phyloP scores from a whole-genome alignment of 2,113 vertebrate species.

The cattle (Bos taurus) region DNA sequence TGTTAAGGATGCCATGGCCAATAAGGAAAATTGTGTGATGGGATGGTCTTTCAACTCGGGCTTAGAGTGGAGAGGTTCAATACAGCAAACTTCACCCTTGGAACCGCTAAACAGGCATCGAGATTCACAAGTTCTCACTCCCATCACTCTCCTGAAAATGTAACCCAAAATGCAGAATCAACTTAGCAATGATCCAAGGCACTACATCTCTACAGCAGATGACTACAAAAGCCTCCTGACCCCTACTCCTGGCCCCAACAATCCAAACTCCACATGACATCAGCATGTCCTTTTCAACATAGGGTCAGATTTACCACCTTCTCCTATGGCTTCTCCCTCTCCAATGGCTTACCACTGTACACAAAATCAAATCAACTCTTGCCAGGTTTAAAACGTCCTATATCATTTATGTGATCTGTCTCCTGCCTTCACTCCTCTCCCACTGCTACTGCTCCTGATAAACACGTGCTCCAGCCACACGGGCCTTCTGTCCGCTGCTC shows the following conservation, averaged over 20 bases:
- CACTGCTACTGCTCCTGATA: not conserved
- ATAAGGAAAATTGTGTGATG: slow-evolving; percentile 92
- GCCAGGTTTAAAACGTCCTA: not conserved
- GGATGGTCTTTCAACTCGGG: slow-evolving; percentile 93
- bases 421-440: not conserved
- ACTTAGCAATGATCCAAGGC: not conserved
- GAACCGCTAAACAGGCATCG: slow-evolving; percentile 98
- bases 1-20: slow-evolving; percentile 97
- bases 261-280: not conserved
- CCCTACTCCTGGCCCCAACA: not conserved
- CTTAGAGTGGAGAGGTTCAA: slow-evolving; percentile 92
- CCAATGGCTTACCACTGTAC: not conserved
- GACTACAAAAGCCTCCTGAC: not conserved
- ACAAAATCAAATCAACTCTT: not conserved
- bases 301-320: not conserved
- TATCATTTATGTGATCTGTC: not conserved
- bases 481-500: not conserved
- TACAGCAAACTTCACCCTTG: slow-evolving; percentile 97
- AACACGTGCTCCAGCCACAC: not conserved
- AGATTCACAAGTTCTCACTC: slow-evolving; percentile 95
- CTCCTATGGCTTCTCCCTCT: not conserved
- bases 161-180: not conserved
- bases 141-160: slow-evolving; percentile 93
- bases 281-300: not conserved
- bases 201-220: not conserved